Percentiles rank a stretch among this genome's conserved stretches.
These are phyloP conservation scores for Mus pahari DNA, from an alignment of 2,113 vertebrate species.

Conservation along the genomic window DNA sequence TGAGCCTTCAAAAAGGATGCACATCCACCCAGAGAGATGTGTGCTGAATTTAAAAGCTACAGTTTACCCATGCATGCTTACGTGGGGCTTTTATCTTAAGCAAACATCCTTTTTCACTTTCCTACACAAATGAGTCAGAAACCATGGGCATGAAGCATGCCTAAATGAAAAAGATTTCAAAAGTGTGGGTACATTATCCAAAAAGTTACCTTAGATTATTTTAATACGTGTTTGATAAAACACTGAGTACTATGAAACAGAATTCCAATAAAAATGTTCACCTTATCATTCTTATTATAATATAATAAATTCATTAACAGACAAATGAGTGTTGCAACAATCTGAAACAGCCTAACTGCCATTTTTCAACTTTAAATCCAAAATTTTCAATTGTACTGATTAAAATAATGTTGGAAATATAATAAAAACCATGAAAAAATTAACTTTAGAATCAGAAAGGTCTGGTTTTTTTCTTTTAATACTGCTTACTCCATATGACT, in stretches of 20 bases:
- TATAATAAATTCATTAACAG: constrained; percentile 49
- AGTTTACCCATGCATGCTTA: not conserved
- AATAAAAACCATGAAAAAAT: constrained; percentile 36
- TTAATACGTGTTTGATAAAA: constrained; percentile 56
- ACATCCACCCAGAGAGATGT: not conserved
- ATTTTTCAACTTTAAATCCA: constrained; percentile 52
- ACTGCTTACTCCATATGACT: not conserved
- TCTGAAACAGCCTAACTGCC: not conserved
- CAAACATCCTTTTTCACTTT: not conserved
- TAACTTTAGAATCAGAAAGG: constrained; percentile 29
- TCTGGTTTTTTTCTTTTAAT: constrained; percentile 2
- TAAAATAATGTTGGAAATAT: constrained; percentile 13
- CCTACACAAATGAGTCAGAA: not conserved
- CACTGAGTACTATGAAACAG: not conserved
- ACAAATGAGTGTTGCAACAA: constrained; percentile 24
- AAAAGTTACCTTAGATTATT: constrained; percentile 37
- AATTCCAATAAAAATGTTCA: constrained; percentile 19
- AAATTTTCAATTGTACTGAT: constrained; percentile 32
- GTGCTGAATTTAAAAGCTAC: not conserved
- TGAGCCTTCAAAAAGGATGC: not conserved
- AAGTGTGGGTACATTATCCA: not conserved
- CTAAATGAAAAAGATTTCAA: constrained; percentile 24
- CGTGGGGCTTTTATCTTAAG: not conserved
- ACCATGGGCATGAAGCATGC: not conserved
- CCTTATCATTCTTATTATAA: not conserved